Base-by-base conservation (phyloP, 2,888 invertebrate genomes). In the Stenoptilia bipunctidactyla region DNA sequence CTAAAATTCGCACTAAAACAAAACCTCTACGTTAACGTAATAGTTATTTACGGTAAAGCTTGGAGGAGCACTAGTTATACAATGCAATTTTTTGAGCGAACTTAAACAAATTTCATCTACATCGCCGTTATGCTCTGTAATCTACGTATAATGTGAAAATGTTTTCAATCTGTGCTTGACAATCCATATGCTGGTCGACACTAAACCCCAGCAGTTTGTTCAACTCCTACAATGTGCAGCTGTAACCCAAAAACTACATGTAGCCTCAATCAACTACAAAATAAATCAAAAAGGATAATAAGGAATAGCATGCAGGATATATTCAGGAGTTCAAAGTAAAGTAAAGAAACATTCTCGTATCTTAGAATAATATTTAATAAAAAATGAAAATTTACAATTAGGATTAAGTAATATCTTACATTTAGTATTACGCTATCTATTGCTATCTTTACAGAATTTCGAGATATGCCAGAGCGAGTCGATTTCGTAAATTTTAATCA, bases 121-220 rank as follows among this genome's bases (percentile, higher is more conserved):
- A 30, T 41, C 10, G 34, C 10, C 33, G 36, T 35, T 39, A 25
- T 42, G 45, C 48, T 45, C 48, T 48, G 48, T 46, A 45, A 46
- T 43, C 45, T 25, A 43, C 43, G 44, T 42, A 27, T 15, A 14
- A 37, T 15, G 20, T 15, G 36, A 27, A 37, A n/a, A n/a, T n/a
- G n/a, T 36, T 27, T 14, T 36, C n/a, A 10, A 20, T 12, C 9
- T 25, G n/a, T 2, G n/a, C 6, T 30, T 12, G 2, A 30, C 12
- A 30, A 8, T 30, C n/a, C n/a, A 30, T 12, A n/a, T 30, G 3
- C 6, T 8, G 3, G 2, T 9, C 30, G 30, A 12, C 6, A n/a
- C 12, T 12, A 12, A 30, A 10, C 3, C n/a, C 10, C 12, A 12
- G n/a, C 9, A 6, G 5, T 30, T 30, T 30, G 2, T 4, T 30